Base-by-base conservation (phyloP, 2,113 vertebrate species). In the Hydrochoerus hydrochaeris region DNA sequence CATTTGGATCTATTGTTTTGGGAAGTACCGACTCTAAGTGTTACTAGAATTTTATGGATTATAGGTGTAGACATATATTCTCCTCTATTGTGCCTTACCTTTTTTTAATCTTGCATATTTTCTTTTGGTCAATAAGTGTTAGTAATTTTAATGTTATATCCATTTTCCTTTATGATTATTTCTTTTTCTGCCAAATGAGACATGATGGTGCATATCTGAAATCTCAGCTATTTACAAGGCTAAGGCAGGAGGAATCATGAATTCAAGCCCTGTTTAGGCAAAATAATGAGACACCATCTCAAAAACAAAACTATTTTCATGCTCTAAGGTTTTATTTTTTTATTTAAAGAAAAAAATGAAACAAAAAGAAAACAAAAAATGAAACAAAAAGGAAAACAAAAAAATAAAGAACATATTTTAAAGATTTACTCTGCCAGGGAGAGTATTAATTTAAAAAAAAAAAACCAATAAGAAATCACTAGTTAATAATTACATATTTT, bases 1-100 rank as follows among this genome's bases (percentile, higher is more conserved):
- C 30, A 35, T 52, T 80, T 80, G 77, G 46, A 80, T 71, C n/a
- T 11, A 73, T 88, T 95, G 30, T 95, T 83, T 85, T 58, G 38
- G 62, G 14, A 78, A 91, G 38, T 80, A 4, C 46, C 38, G 54
- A 58, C 77, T 88, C 65, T 71, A 63, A 73, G 65, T 80, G 2
- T 69, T 69, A 67, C 38, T 85, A 86, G n/a, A 17, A 19, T 85
- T 85, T 97, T 85, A 26, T 73, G 67, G 28, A 28, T 78, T 88
- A 60, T 73, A 65, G 26, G 12, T 81, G 6, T 92, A 77, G 19
- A 82, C 35, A 58, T 57, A 75, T 81, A 60, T 52, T 89, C 41
- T 80, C 13, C 26, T 81, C 52, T 35, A 82, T 28, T 92, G 28
- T 91, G 41, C n/a, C 24, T 75, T 94, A 10, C 63, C 49, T 65